A percentile compares a stretch with the other conserved stretches of the same genome.
Conservation (phyloP, 2,113 vertebrate species). For the Sinocyclocheilus anshuiensis region DNA sequence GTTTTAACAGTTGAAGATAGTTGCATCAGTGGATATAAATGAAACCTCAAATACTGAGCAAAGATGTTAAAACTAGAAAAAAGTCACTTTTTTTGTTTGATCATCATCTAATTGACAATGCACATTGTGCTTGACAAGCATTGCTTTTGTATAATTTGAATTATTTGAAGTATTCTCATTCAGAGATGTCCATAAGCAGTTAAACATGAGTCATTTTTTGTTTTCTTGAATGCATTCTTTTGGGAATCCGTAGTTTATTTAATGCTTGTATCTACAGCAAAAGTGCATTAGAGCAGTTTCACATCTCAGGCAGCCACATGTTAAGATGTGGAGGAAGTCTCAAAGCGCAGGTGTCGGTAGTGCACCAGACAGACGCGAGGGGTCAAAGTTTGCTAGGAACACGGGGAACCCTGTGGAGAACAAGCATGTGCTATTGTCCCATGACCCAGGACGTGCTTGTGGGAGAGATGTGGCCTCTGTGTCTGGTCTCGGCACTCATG, state of each 20-base stretch:
- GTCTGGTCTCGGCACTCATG: slow-evolving; percentile 26
- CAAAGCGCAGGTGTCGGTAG: slow-evolving; percentile 34
- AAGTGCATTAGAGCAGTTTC: not conserved
- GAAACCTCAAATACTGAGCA: not conserved
- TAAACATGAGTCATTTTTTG: not conserved
- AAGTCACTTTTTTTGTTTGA: not conserved
- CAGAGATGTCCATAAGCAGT: not conserved
- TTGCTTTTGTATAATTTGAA: not conserved
- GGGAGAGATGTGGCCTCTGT: slow-evolving; percentile 30
- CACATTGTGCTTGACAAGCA: not conserved
- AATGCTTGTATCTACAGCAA: not conserved
- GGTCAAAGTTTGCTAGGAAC: slow-evolving; percentile 44
- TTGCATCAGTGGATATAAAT: not conserved
- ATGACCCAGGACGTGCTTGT: slow-evolving; percentile 39
- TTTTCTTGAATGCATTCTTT: not conserved
- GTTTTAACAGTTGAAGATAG: not conserved
- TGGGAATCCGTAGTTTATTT: not conserved
- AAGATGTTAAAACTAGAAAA: not conserved
- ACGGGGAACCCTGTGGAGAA: slow-evolving; percentile 43
- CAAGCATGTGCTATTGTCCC: slow-evolving; percentile 46
- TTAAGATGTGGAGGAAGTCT: slow-evolving; percentile 21
- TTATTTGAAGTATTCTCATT: not conserved
- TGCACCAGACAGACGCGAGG: slow-evolving; percentile 8
- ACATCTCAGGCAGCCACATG: not conserved
- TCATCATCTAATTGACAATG: not conserved